phyloP scores from a whole-genome alignment of 2,888 invertebrate genomes.

The Yponomeuta malinellus region DNA sequence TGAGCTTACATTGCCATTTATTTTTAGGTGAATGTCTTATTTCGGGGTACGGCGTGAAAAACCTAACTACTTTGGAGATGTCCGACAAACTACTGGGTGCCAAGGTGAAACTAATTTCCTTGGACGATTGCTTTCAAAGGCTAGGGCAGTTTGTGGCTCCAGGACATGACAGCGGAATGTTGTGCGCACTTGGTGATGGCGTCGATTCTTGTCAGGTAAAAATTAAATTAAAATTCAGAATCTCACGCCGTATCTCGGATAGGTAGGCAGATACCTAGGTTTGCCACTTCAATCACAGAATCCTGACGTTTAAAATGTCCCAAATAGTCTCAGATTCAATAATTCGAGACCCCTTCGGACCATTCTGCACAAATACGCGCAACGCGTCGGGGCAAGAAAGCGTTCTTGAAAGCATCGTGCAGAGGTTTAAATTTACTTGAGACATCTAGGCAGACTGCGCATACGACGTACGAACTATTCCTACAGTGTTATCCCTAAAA shows the following conservation, averaged over 20 bases:
- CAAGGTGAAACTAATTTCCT: slow-evolving; percentile 45
- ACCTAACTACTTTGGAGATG: slow-evolving; percentile 29
- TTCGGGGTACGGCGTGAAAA: slow-evolving; percentile 55
- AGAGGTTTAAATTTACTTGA: too few species aligned
- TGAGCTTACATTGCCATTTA: neutral
- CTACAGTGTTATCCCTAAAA: too few species aligned
- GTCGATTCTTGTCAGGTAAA: slow-evolving; percentile 63
- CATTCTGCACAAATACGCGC: too few species aligned
- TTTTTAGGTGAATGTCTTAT: slow-evolving; percentile 36
- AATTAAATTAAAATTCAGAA: neutral
- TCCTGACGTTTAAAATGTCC: too few species aligned
- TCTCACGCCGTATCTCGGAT: neutral
- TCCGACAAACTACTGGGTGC: slow-evolving; percentile 45
- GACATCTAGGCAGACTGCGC: too few species aligned
- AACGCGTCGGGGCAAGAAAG: too few species aligned
- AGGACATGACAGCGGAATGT: slow-evolving; percentile 46
- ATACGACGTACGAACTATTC: too few species aligned
- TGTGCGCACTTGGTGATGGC: slow-evolving; percentile 59
- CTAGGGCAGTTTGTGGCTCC: slow-evolving; percentile 54
- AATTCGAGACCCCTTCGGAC: too few species aligned
- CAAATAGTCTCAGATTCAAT: too few species aligned
- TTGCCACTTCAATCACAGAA: too few species aligned
- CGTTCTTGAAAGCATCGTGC: too few species aligned
- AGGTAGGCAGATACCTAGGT: too few species aligned
- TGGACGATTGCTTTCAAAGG: slow-evolving; percentile 45